A percentile compares a stretch with the other conserved stretches of the same genome.
Conservation (phyloP, 2,797 vertebrate genomes). For the Lepus townsendii region DNA sequence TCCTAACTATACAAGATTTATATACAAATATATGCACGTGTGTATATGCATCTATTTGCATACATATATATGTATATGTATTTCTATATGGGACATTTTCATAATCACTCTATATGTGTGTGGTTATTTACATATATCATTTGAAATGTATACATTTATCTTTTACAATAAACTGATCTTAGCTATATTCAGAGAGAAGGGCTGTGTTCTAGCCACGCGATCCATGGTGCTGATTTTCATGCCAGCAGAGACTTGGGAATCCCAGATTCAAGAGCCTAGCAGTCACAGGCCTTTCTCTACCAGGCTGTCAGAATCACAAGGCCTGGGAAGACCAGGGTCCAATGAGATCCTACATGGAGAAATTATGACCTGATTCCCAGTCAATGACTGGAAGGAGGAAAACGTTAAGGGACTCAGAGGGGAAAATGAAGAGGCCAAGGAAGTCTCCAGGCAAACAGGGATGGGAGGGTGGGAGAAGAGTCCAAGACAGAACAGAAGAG, state of each 20-base stretch:
- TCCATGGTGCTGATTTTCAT: not conserved
- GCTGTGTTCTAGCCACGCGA: not conserved
- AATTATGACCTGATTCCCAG: not conserved
- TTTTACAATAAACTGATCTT: constrained; percentile 38
- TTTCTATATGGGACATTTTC: not conserved
- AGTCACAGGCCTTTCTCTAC: not conserved
- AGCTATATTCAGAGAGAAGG: not conserved
- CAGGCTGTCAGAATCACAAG: not conserved
- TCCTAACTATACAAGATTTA: not conserved
- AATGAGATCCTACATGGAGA: constrained; percentile 25
- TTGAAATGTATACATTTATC: not conserved
- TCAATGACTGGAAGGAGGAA: not conserved
- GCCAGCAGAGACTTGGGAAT: not conserved
- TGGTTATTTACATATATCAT: not conserved
- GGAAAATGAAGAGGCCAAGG: constrained; percentile 16
- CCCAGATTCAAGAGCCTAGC: not conserved
- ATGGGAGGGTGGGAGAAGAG: not conserved
- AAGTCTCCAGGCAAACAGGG: constrained; percentile 31
- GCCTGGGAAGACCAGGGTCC: not conserved
- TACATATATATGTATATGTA: not conserved
- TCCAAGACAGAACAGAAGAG: constrained; percentile 37
- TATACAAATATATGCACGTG: not conserved
- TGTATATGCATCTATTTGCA: not conserved
- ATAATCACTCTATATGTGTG: not conserved
- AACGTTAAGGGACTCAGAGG: constrained; percentile 7